Conservation (phyloP, 1,140 invertebrate genomes). For the Drosophila trapezifrons region DNA sequence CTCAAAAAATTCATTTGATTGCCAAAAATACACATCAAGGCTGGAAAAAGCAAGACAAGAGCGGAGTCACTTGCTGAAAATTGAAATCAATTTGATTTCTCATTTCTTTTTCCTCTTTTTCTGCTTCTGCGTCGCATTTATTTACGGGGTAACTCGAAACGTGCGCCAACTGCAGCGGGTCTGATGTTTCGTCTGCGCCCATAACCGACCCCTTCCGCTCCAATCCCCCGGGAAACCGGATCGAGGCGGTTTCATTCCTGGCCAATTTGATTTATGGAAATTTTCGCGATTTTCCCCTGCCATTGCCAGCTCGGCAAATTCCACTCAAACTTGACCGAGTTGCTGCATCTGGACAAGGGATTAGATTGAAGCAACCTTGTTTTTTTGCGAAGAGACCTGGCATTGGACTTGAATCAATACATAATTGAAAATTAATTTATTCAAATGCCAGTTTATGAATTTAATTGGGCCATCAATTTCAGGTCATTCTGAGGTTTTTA, state of each 20-base stretch:
- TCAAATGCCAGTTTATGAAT: not conserved
- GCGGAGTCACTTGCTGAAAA: slow-evolving; percentile 53
- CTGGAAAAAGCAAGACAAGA: not conserved
- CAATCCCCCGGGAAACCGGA: slow-evolving; percentile 41
- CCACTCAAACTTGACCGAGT: slow-evolving; percentile 65
- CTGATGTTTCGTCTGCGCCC: slow-evolving; percentile 41
- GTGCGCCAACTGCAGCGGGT: slow-evolving; percentile 59
- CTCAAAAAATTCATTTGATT: slow-evolving; percentile 51
- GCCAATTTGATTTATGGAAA: slow-evolving; percentile 57
- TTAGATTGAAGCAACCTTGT: slow-evolving; percentile 61
- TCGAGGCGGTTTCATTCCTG: slow-evolving; percentile 53
- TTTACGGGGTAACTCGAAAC: slow-evolving; percentile 65
- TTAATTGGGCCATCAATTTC: too few relatives aligned
- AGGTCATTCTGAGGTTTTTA: not conserved
- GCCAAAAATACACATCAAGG: slow-evolving; percentile 66
- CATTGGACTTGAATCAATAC: slow-evolving; percentile 4
- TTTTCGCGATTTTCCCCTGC: slow-evolving; percentile 39
- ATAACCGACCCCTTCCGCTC: slow-evolving; percentile 24
- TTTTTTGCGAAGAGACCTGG: slow-evolving; percentile 12
- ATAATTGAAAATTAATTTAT: slow-evolving; percentile 21
- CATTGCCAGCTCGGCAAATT: slow-evolving; percentile 25
- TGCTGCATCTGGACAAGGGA: slow-evolving; percentile 31
- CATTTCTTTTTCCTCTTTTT: not conserved
- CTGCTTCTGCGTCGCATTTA: slow-evolving; percentile 64
- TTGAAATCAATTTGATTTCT: slow-evolving; percentile 73